Evolutionary conservation across 2,888 invertebrate genomes (phyloP), one percentile per base, ranked within the genome.

Genomic region (Dicycla oo): DNA sequence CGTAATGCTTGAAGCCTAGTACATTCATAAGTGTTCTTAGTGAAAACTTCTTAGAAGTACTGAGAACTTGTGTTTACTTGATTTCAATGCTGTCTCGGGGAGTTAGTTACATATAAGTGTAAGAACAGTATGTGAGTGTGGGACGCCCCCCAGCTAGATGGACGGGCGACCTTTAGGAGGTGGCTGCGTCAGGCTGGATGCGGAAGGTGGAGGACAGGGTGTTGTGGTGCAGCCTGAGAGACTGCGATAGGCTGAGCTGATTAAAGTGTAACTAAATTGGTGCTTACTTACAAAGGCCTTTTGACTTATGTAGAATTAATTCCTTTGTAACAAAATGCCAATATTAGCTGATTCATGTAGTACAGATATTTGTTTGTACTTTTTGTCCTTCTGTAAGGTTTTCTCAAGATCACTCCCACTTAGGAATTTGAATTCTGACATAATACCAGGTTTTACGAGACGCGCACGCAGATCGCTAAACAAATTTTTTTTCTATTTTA

Each of bases 31-130:
- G 43, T 11, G 18, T 47, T 40, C 10, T 53, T 26, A 7, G n/a
- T 56, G 5, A 57, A 57, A 49, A 43, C 57, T 30, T 70, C 43
- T 40, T 69, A 49, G 15, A 56, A 69, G 47, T 18, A 56, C 26
- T 56, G 15, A 56, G 38, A 30, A 49, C 18, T 45, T 15, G 23
- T 38, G 40, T 49, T 30, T 40, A 4, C 47, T 56, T 30, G n/a
- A 30, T 56, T 56, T 40, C 18, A 56, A 70, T n/a, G 47, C 7
- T 49, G 20, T 20, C 38, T 65, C 15, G 15, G 38, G 61, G 2
- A 30, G 40, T 40, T 30, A 1, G 8, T 40, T 53, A 13, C 20
- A 8, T 5, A 5, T 45, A 26, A 45, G 61, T n/a, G 34, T 34
- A 34, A 34, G 0, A 5, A 34, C 34, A 34, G 34, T 34, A 6